Evolutionary conservation across 1,140 invertebrate species (phyloP).

Genomic region (Phenacoccus solenopsis): DNA sequence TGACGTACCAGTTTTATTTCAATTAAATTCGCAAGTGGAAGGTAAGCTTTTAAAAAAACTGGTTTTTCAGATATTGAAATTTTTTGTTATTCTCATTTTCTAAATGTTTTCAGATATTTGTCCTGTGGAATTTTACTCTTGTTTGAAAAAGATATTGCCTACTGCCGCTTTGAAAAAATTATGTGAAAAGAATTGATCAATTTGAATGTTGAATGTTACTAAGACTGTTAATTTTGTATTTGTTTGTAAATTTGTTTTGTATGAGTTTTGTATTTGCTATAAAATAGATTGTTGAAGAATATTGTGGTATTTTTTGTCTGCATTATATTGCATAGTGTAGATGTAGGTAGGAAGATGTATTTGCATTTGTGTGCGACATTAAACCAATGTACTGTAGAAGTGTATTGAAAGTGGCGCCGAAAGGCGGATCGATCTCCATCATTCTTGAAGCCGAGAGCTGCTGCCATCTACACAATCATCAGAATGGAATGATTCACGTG

Average conservation of each 20-base stretch:
- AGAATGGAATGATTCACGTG: too few species aligned
- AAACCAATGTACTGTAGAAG: too few species aligned
- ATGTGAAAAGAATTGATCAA: conserved; percentile 6
- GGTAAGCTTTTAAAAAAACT: neutral
- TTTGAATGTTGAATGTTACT: neutral
- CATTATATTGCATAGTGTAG: too few species aligned
- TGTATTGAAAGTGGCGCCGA: too few species aligned
- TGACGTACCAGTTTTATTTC: neutral
- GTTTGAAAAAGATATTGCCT: neutral
- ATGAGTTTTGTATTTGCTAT: too few species aligned
- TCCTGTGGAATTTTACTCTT: neutral
- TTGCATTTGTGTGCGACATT: too few species aligned
- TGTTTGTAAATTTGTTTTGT: neutral
- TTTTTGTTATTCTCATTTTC: neutral
- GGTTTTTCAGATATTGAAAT: neutral
- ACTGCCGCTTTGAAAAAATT: neutral
- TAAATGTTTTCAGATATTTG: neutral
- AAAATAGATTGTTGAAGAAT: too few species aligned
- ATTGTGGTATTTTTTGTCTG: too few species aligned
- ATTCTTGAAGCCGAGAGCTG: neutral
- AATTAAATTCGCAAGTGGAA: neutral
- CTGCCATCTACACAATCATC: neutral
- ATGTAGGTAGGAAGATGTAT: too few species aligned
- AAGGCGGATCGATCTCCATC: too few species aligned
- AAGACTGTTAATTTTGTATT: neutral